Conservation (phyloP, 1,140 invertebrate genomes). For the Drosophila tropicalis region DNA sequence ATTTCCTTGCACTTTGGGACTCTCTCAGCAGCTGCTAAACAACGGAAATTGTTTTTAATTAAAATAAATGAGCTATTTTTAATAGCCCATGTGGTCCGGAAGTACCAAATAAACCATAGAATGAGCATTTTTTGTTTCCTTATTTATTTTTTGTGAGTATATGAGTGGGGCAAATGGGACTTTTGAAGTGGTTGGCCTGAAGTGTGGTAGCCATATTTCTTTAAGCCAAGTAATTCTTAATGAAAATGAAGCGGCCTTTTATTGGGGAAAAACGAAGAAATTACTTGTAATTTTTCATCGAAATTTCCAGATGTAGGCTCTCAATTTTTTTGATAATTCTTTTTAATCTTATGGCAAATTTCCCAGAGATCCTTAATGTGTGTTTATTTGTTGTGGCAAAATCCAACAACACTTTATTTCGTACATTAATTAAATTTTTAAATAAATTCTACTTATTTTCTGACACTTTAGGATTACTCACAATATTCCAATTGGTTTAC, state of each 20-base stretch:
- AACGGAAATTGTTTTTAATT: constrained; percentile 72
- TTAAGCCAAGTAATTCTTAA: not conserved
- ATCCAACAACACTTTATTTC: too few species aligned
- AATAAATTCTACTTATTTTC: too few species aligned
- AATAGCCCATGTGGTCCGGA: constrained; percentile 30
- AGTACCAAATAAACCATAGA: constrained; percentile 11
- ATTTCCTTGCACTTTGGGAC: constrained; percentile 40
- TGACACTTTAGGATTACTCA: too few species aligned
- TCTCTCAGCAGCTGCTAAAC: constrained; percentile 29
- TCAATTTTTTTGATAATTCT: too few species aligned
- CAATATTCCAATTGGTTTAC: too few species aligned
- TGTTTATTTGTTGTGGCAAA: too few species aligned
- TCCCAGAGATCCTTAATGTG: too few species aligned
- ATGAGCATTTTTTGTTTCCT: constrained; percentile 5
- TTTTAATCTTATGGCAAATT: too few species aligned
- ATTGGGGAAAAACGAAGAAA: not conserved
- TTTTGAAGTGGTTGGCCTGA: not conserved
- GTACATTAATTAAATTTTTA: too few species aligned
- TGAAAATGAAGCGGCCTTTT: not conserved
- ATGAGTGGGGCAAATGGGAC: not conserved
- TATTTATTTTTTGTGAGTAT: not conserved
- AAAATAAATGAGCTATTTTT: constrained; percentile 64
- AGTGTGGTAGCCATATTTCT: not conserved
- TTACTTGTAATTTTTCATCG: too few species aligned
- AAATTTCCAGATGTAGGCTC: too few species aligned